Evolutionary conservation across 2,113 vertebrate species (phyloP).

Genomic region (Nothoprocta perdicaria): DNA sequence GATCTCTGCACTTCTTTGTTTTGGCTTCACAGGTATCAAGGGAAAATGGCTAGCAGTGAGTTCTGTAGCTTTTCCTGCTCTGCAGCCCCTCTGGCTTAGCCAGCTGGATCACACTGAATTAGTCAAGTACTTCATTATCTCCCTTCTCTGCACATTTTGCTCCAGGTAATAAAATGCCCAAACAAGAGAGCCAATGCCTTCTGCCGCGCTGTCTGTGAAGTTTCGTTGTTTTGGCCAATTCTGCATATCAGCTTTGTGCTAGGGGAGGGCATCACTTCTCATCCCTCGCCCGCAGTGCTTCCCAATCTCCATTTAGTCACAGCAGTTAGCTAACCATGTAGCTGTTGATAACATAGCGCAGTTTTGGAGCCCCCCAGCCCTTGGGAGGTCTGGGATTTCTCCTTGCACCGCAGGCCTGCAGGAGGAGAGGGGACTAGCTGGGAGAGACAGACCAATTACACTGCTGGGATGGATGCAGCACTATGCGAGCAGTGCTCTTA

Average conservation of each 20-base stretch:
- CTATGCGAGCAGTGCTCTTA: constrained; percentile 35
- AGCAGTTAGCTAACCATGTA: constrained; percentile 81
- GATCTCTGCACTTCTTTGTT: constrained; percentile 82
- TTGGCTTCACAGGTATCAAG: constrained; percentile 80
- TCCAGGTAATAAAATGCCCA: constrained; percentile 89
- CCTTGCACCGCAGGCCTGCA: constrained; percentile 67
- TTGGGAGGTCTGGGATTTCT: constrained; percentile 83
- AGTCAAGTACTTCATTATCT: constrained; percentile 91
- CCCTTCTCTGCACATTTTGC: constrained; percentile 88
- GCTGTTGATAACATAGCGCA: constrained; percentile 77
- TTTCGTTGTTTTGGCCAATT: constrained; percentile 81
- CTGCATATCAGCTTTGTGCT: constrained; percentile 75
- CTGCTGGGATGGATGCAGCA: constrained; percentile 7
- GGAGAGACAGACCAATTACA: constrained; percentile 87
- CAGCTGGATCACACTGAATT: constrained; percentile 94
- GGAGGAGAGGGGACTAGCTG: constrained; percentile 78
- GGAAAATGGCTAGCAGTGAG: constrained; percentile 80
- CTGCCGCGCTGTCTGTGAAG: constrained; percentile 86
- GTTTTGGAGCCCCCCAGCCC: constrained; percentile 72
- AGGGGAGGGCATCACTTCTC: constrained; percentile 76
- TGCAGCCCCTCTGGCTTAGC: constrained; percentile 90
- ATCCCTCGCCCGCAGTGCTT: constrained; percentile 80
- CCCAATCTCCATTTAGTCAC: constrained; percentile 78
- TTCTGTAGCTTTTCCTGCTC: constrained; percentile 78
- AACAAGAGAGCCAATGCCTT: constrained; percentile 84